Evolutionary conservation across 1,140 invertebrate genomes (phyloP).

Genomic region (Coptotermes formosanus): DNA sequence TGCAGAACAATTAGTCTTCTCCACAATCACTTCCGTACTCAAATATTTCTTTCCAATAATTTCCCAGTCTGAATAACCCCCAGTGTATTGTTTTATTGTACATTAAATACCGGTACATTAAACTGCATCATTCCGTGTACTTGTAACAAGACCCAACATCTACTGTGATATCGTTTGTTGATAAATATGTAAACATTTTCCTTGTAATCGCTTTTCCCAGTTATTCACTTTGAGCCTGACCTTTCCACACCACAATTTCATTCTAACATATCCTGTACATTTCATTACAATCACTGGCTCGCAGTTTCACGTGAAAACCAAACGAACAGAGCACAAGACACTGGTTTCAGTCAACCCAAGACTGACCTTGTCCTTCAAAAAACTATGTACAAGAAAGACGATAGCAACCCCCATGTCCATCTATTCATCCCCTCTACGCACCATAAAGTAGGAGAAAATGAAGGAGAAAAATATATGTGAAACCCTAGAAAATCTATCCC

Average conservation of each 20-base stretch:
- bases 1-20: no score
- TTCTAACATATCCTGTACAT: neutral
- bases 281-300: neutral
- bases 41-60: neutral
- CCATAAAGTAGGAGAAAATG: neutral
- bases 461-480: neutral
- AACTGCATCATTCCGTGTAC: neutral
- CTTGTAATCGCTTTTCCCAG: no score
- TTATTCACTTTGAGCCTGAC: no score
- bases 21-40: neutral
- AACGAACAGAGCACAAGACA: neutral
- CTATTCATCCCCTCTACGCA: neutral
- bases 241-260: no score
- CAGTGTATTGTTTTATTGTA: neutral
- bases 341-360: neutral
- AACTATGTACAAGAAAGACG: neutral
- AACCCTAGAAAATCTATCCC: neutral
- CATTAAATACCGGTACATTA: neutral
- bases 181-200: no score
- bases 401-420: neutral
- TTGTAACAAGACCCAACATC: neutral
- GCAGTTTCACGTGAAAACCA: neutral
- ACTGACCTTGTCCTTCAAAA: slow-evolving; percentile 18
- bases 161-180: neutral
- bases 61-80: neutral